phyloP scores from a whole-genome alignment of 2,888 invertebrate genomes.

The Hemicrepidius hirtus region DNA sequence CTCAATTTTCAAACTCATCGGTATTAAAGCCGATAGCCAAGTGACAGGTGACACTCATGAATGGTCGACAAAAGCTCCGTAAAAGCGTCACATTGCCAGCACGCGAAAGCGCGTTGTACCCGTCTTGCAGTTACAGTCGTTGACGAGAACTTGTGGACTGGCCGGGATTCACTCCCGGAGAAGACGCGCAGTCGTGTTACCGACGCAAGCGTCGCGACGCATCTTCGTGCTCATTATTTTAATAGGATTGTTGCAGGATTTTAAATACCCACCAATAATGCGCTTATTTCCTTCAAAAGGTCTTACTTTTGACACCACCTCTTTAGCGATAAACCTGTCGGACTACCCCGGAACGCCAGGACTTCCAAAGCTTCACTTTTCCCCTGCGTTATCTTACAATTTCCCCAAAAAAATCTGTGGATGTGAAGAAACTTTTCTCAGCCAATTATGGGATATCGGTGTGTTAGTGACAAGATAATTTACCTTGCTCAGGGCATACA shows the following conservation, averaged over 20 bases:
- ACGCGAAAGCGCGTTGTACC: slow-evolving; percentile 50
- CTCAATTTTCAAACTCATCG: background rate
- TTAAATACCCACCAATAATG: slow-evolving; percentile 65
- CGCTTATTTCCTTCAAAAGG: slow-evolving; percentile 56
- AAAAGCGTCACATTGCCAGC: slow-evolving; percentile 56
- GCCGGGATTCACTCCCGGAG: slow-evolving; percentile 62
- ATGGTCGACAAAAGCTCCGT: slow-evolving; percentile 29
- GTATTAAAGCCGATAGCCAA: slow-evolving; percentile 11
- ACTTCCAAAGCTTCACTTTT: background rate
- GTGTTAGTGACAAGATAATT: slow-evolving; percentile 28
- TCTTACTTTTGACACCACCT: slow-evolving; percentile 48
- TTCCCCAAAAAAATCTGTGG: background rate
- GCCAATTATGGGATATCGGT: slow-evolving; percentile 24
- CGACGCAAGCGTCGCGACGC: slow-evolving; percentile 63
- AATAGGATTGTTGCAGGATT: slow-evolving; percentile 67
- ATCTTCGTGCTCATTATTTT: slow-evolving; percentile 66
- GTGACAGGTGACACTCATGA: slow-evolving; percentile 36
- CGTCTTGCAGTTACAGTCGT: slow-evolving; percentile 49
- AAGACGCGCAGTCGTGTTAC: slow-evolving; percentile 60
- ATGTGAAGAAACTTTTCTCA: slow-evolving; percentile 10
- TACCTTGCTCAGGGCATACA: slow-evolving; percentile 4
- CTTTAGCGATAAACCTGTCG: slow-evolving; percentile 37
- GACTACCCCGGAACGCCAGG: slow-evolving; percentile 14
- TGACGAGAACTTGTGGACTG: slow-evolving; percentile 60
- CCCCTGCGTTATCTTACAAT: background rate